These are phyloP conservation scores for Protomyctophum bolini DNA, from an alignment of 2,113 vertebrate genomes.

Conservation along the genomic window DNA sequence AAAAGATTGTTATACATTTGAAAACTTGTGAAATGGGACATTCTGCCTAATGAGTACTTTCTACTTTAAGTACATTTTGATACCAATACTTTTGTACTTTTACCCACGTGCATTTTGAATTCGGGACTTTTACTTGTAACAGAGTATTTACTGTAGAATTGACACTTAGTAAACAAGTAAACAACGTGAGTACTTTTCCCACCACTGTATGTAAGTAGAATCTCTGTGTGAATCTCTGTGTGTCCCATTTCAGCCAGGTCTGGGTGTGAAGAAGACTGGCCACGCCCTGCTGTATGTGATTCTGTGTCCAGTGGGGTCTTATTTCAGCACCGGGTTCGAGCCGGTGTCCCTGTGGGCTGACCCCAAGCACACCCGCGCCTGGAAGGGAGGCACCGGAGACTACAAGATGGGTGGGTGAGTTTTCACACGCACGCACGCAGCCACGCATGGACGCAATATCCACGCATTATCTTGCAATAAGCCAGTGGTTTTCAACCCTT, in stretches of 20 bases:
- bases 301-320: constrained; percentile 87
- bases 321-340: constrained; percentile 80
- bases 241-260: constrained; percentile 72
- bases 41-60: no score
- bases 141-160: no score
- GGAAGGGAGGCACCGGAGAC: constrained; percentile 91
- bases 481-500: no score
- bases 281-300: constrained; percentile 86
- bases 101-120: no score
- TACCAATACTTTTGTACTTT: no score
- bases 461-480: neutral
- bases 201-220: no score
- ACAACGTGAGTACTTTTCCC: no score
- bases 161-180: no score
- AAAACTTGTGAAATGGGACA: no score
- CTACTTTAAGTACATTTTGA: no score
- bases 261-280: constrained; percentile 85
- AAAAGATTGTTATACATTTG: no score
- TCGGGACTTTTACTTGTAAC: no score
- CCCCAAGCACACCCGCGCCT: constrained; percentile 87
- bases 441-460: neutral
- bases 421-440: neutral
- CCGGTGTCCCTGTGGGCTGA: constrained; percentile 89
- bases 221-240: constrained; percentile 19
- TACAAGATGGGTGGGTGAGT: constrained; percentile 92